phyloP scores from a whole-genome alignment of 35 echinoderm and acorn worm genomes.

The Apostichopus japonicus region DNA sequence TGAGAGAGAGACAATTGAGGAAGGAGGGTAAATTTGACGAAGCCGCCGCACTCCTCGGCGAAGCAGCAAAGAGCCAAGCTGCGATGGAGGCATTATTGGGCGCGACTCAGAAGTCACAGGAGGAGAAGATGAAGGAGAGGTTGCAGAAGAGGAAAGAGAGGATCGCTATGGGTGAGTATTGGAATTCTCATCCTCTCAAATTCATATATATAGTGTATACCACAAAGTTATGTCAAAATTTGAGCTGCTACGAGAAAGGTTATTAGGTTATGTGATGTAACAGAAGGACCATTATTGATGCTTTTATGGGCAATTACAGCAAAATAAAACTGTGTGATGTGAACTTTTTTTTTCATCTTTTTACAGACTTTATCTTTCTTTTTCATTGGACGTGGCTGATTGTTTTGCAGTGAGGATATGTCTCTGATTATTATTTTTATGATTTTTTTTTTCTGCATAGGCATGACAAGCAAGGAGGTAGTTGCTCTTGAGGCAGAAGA shows the following conservation, averaged over 20 bases:
- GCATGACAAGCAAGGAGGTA: slow-evolving; percentile 44
- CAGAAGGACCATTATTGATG: no score
- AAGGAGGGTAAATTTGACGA: slow-evolving; percentile 91
- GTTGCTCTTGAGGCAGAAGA: slow-evolving; percentile 44
- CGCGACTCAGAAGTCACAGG: slow-evolving; percentile 81
- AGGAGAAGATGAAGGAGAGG: slow-evolving; percentile 85
- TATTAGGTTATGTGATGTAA: no score
- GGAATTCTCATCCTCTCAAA: no score
- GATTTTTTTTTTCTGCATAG: neutral
- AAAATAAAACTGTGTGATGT: neutral
- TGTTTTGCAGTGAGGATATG: neutral
- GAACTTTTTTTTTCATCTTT: neutral
- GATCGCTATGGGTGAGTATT: slow-evolving; percentile 67
- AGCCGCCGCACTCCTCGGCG: slow-evolving; percentile 77
- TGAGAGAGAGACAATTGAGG: slow-evolving; percentile 78
- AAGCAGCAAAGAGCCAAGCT: slow-evolving; percentile 75
- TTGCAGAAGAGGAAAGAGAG: slow-evolving; percentile 75
- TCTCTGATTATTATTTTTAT: neutral
- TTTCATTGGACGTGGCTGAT: neutral
- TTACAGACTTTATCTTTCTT: neutral
- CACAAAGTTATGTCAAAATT: no score
- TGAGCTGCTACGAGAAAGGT: no score
- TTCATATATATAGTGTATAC: no score
- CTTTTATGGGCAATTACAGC: no score
- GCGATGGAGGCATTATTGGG: slow-evolving; percentile 81